phyloP scores from a whole-genome alignment of 2,113 vertebrate genomes.

The Smithornis capensis region DNA sequence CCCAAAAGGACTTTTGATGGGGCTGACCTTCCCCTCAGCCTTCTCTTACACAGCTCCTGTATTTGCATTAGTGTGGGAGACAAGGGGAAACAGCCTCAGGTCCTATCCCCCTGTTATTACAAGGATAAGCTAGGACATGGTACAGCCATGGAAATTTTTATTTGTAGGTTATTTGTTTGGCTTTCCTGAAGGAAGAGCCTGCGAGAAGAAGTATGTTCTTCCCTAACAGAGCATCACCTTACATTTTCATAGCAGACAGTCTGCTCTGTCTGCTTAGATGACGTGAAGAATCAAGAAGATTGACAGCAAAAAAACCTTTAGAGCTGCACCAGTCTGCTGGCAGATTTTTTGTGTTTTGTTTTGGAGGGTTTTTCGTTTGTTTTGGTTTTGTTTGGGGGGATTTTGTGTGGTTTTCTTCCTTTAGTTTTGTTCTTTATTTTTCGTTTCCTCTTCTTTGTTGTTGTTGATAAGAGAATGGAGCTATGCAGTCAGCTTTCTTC shows the following conservation, averaged over 20 bases:
- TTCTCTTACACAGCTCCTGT: neutral
- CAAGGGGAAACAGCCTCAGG: neutral
- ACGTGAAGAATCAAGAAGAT: neutral
- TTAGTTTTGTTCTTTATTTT: neutral
- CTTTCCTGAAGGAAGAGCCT: neutral
- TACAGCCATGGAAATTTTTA: neutral
- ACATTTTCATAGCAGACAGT: neutral
- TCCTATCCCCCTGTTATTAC: neutral
- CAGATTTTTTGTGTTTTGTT: neutral
- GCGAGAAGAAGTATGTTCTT: neutral
- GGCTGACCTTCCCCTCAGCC: neutral
- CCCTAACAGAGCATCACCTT: neutral
- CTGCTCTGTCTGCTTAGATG: neutral
- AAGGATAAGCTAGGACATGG: neutral
- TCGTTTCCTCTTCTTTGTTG: neutral
- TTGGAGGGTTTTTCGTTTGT: neutral
- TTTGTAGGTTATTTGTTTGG: constrained; percentile 18
- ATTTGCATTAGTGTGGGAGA: neutral
- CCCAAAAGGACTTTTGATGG: neutral
- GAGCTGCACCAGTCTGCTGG: neutral
- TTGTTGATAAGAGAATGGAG: neutral
- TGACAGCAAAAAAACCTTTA: neutral
- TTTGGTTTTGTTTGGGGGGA: too few relatives aligned
- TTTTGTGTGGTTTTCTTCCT: neutral
- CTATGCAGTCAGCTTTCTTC: neutral